A percentile compares a stretch with the other conserved stretches of the same genome.
Evolutionary conservation across 2,113 vertebrate species (phyloP).

Genomic region (Plecotus auritus): DNA sequence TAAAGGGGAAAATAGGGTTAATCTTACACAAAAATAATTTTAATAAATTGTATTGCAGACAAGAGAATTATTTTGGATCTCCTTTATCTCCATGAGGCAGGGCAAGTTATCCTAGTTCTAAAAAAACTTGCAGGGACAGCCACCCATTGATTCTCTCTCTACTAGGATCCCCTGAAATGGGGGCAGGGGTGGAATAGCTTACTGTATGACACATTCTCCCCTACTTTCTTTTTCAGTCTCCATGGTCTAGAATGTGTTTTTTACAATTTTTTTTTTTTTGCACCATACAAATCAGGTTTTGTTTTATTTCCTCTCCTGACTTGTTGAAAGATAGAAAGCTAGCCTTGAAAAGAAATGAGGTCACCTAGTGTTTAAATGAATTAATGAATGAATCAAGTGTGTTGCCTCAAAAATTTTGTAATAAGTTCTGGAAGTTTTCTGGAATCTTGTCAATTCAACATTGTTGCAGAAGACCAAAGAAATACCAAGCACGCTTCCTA

Average conservation of each 20-base stretch:
- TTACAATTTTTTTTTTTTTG: not conserved
- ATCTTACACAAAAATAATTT: too few relatives aligned
- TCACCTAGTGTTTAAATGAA: not conserved
- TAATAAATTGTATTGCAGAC: too few relatives aligned
- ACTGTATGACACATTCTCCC: too few relatives aligned
- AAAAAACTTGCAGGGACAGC: not conserved
- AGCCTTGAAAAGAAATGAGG: not conserved
- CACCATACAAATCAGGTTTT: not conserved
- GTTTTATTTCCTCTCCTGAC: not conserved
- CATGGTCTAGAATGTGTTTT: not conserved
- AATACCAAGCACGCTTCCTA: too few relatives aligned
- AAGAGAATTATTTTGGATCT: too few relatives aligned
- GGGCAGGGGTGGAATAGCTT: too few relatives aligned
- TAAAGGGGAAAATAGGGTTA: too few relatives aligned
- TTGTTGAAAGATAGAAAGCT: not conserved
- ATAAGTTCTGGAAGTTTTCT: not conserved
- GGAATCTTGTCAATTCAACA: not conserved
- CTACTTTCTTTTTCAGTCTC: not conserved
- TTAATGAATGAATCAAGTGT: not conserved
- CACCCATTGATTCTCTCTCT: not conserved
- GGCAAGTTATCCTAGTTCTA: not conserved
- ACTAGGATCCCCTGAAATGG: not conserved
- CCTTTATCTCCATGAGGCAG: too few relatives aligned
- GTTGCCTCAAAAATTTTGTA: not conserved
- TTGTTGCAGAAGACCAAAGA: too few relatives aligned